These are phyloP conservation scores for Crocodylus rhombifer DNA, from an alignment of 2,797 vertebrate species.

Conservation along the genomic window DNA sequence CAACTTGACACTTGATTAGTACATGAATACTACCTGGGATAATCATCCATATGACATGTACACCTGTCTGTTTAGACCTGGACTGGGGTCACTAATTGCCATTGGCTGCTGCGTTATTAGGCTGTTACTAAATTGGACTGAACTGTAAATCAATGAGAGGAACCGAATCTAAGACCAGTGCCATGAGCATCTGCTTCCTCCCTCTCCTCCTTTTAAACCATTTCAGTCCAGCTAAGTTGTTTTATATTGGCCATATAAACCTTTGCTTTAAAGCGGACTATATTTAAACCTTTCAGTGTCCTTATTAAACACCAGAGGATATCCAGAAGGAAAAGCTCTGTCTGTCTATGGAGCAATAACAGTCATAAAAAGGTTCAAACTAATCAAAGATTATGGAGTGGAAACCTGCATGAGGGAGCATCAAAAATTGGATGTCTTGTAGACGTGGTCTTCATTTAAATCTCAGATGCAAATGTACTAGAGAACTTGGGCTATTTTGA, in stretches of 20 bases:
- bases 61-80: neutral
- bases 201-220: slow-evolving; percentile 46
- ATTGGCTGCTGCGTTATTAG: slow-evolving; percentile 18
- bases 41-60: neutral
- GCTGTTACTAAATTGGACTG: neutral
- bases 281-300: slow-evolving; percentile 70
- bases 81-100: neutral
- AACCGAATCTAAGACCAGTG: slow-evolving; percentile 14
- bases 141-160: slow-evolving; percentile 6
- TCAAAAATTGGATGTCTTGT: slow-evolving; percentile 68
- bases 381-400: slow-evolving; percentile 71
- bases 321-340: slow-evolving; percentile 56
- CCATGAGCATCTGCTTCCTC: neutral
- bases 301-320: slow-evolving; percentile 72
- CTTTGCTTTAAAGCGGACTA: slow-evolving; percentile 44
- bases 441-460: slow-evolving; percentile 80
- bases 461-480: slow-evolving; percentile 64
- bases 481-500: slow-evolving; percentile 46
- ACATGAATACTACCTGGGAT: neutral
- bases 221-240: slow-evolving; percentile 57
- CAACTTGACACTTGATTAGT: too few relatives aligned
- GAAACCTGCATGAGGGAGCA: slow-evolving; percentile 73
- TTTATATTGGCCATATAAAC: slow-evolving; percentile 67
- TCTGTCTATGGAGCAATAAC: neutral
- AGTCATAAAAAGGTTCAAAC: slow-evolving; percentile 63